Conservation (phyloP, 2,797 vertebrate genomes). For the Luscinia megarhynchos region DNA sequence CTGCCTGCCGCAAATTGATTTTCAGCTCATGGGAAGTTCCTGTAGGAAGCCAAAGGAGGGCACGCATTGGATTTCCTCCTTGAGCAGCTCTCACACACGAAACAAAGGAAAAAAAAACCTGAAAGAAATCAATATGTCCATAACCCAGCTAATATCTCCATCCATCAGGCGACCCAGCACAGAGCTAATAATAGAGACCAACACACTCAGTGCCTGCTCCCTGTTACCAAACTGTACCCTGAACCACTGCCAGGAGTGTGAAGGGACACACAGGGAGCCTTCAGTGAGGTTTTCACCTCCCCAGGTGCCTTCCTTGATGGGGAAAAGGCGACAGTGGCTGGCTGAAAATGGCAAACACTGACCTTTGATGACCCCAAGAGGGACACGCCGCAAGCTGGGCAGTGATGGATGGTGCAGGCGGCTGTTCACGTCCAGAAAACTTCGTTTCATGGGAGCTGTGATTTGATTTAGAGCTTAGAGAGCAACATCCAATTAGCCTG, state of each 20-base stretch:
- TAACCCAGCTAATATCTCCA: slow-evolving; percentile 1
- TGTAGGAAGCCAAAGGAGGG: neutral
- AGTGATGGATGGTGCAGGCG: slow-evolving; percentile 48
- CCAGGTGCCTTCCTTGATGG: neutral
- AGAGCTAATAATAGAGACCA: neutral
- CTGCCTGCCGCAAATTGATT: neutral
- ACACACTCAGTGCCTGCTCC: neutral
- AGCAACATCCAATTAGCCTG: slow-evolving; percentile 69
- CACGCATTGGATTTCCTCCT: neutral
- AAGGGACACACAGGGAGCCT: neutral
- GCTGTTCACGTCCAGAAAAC: slow-evolving; percentile 63
- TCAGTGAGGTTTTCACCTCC: fast-evolving
- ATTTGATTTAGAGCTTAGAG: slow-evolving; percentile 77
- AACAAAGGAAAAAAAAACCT: neutral
- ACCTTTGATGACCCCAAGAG: neutral
- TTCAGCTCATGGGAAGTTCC: neutral
- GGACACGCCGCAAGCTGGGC: fast-evolving
- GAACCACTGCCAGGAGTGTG: neutral
- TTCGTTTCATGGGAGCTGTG: slow-evolving; percentile 73
- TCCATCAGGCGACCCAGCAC: neutral
- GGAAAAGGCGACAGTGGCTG: neutral
- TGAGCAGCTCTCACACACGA: fast-evolving
- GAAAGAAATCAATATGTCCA: slow-evolving; percentile 38
- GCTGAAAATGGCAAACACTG: neutral
- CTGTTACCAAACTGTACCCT: neutral